Conservation (phyloP, 1,140 invertebrate species). For the Drosophila ercepeae region DNA sequence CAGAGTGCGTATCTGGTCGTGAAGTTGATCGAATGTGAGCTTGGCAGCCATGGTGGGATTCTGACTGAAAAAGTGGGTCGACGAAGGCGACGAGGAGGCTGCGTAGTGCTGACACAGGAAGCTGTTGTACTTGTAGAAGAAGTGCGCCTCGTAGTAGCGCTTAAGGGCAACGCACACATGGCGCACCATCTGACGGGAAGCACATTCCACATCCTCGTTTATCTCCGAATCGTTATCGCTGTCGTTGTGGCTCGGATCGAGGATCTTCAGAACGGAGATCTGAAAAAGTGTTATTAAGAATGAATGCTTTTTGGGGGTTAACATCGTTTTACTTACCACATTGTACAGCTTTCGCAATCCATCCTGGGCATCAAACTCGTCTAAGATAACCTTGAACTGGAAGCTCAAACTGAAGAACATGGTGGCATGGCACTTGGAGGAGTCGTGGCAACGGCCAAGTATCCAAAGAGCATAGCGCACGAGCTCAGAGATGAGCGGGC, state of each 20-base stretch:
- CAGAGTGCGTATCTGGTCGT: constrained; percentile 92
- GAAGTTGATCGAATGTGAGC: constrained; percentile 90
- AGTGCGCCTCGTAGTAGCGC: constrained; percentile 96
- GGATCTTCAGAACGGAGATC: constrained; percentile 89
- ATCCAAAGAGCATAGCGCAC: constrained; percentile 96
- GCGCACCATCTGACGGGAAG: constrained; percentile 96
- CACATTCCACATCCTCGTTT: constrained; percentile 96
- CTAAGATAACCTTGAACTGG: constrained; percentile 94
- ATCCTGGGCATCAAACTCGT: constrained; percentile 96
- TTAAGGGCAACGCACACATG: constrained; percentile 96
- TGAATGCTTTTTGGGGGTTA: not conserved
- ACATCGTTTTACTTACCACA: constrained; percentile 87
- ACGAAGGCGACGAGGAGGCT: constrained; percentile 35
- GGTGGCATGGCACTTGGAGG: constrained; percentile 96
- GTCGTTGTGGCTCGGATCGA: constrained; percentile 88
- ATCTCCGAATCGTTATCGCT: constrained; percentile 86
- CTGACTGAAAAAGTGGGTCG: constrained; percentile 56
- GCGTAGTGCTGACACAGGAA: constrained; percentile 86
- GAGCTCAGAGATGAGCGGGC: constrained; percentile 90
- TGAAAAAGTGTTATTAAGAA: constrained; percentile 50
- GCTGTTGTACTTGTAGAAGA: constrained; percentile 93
- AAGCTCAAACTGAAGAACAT: constrained; percentile 99
- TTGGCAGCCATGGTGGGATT: constrained; percentile 68
- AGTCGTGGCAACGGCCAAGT: constrained; percentile 97
- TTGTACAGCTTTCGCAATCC: constrained; percentile 96